A percentile compares a stretch with the other conserved stretches of the same genome.
Evolutionary conservation across 2,888 invertebrate species (phyloP).

Genomic region (Ochropacha duplaris): DNA sequence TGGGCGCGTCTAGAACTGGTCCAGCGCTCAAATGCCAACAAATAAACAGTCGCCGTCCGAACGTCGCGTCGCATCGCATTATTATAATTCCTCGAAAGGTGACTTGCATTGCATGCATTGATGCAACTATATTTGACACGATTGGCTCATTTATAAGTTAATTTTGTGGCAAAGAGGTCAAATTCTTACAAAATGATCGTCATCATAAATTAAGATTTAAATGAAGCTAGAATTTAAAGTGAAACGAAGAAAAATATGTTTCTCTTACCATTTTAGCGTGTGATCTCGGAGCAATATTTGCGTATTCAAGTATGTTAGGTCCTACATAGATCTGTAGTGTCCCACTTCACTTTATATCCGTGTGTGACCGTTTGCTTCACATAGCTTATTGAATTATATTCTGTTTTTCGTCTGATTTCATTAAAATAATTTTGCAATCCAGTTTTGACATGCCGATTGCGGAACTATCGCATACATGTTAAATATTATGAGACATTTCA

Average conservation of each 20-base stretch:
- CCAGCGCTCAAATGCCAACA: neutral
- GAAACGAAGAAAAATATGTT: neutral
- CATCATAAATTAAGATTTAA: neutral
- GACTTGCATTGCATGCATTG: neutral
- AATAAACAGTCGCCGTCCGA: neutral
- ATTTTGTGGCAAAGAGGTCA: neutral
- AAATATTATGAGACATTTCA: neutral
- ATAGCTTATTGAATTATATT: neutral
- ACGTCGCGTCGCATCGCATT: neutral
- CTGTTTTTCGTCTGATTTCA: neutral
- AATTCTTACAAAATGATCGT: neutral
- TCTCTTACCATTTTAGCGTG: neutral
- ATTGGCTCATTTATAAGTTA: neutral
- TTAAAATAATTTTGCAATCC: neutral
- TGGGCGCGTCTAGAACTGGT: neutral
- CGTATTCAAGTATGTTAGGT: too few relatives aligned
- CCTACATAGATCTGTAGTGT: neutral
- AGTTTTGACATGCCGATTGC: neutral
- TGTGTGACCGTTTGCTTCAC: neutral
- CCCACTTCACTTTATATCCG: neutral
- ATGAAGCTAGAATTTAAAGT: neutral
- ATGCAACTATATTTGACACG: neutral
- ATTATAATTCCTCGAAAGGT: conserved; percentile 1
- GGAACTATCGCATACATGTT: neutral
- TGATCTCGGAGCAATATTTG: neutral